Percentiles rank a stretch among this genome's conserved stretches.
These are phyloP conservation scores for Cebus imitator DNA, from an alignment of 2,113 vertebrate genomes.

Conservation along the genomic window DNA sequence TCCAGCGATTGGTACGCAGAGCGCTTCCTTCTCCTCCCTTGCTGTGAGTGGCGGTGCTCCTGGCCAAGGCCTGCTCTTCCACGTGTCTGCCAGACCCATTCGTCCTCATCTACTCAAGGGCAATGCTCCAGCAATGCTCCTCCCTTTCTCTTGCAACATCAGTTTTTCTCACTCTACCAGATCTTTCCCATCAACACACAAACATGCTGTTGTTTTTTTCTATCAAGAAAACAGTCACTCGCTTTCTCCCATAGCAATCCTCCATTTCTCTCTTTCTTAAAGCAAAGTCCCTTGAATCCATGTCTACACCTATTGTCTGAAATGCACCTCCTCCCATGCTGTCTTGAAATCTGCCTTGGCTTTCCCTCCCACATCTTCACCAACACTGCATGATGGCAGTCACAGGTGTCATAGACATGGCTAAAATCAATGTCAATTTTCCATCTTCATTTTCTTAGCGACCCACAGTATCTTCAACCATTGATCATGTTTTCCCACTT, in stretches of 20 bases:
- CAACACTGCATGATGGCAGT: not conserved
- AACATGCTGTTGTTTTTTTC: not conserved
- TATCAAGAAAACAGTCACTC: not conserved
- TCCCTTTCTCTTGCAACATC: not conserved
- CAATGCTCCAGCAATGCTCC: not conserved
- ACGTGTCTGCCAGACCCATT: not conserved
- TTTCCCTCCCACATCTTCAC: not conserved
- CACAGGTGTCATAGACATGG: not conserved
- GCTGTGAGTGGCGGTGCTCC: not conserved
- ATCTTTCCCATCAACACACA: not conserved
- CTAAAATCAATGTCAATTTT: not conserved
- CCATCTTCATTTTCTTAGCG: not conserved
- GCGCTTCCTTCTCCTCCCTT: accelerated
- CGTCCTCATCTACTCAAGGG: not conserved
- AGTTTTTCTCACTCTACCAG: not conserved
- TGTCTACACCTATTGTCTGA: not conserved
- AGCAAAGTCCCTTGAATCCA: not conserved
- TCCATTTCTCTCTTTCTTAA: not conserved
- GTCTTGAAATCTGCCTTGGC: not conserved
- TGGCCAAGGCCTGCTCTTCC: not conserved
- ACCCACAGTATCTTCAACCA: not conserved
- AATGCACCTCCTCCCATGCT: not conserved
- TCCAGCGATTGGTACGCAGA: not conserved
- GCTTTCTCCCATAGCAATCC: not conserved
- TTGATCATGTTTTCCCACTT: not conserved